Evolutionary conservation across 2,888 invertebrate species (phyloP), one percentile per base, ranked within the genome.

Genomic region (Scelioninae gen. 1): DNA sequence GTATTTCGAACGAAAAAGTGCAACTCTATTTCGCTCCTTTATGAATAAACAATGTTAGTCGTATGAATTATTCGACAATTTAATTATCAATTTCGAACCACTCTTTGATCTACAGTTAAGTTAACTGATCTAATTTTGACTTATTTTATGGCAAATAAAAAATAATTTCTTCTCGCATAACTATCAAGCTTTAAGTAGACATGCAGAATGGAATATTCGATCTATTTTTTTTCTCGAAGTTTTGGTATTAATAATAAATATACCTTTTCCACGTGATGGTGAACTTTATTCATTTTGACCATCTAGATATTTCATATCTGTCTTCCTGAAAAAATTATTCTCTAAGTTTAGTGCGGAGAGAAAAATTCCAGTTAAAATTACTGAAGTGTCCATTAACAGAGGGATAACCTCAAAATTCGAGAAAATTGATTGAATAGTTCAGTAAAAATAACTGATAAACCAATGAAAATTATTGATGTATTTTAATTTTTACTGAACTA

Each of bases 41-140:
- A 45, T 71, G 55, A 74, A 79, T 79, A 72, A 72, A 49, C 65
- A 56, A 79, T 53, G 58, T 49, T 76, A 56, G 45, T 51, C 13
- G 43, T 32, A 31, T 16, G 66, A 68, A 60, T 43, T 40, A 16
- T n/a, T n/a, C n/a, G n/a, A n/a, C n/a, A n/a, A n/a, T n/a, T n/a
- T n/a, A 51, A 49, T 72, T 58, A 68, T n/a, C n/a, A 13, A n/a
- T n/a, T 40, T 55, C 15, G 32, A 55, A 38, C 40, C n/a, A 66
- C 23, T 53, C n/a, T n/a, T n/a, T 62, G 5, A 45, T 71, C 15
- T 32, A 11, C 31, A 23, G 51, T 51, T 51, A 62, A 63, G 51
- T 16, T 7, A 45, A 60, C 9, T 58, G n/a, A 38, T 55, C 16
- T 45, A 55, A 16, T 15, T 31, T 58, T 56, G 23, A 49, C 38